Percentiles rank a stretch among this genome's conserved stretches.
These are phyloP conservation scores for Allenopithecus nigroviridis DNA, from an alignment of 2,797 vertebrate species.

Conservation along the genomic window DNA sequence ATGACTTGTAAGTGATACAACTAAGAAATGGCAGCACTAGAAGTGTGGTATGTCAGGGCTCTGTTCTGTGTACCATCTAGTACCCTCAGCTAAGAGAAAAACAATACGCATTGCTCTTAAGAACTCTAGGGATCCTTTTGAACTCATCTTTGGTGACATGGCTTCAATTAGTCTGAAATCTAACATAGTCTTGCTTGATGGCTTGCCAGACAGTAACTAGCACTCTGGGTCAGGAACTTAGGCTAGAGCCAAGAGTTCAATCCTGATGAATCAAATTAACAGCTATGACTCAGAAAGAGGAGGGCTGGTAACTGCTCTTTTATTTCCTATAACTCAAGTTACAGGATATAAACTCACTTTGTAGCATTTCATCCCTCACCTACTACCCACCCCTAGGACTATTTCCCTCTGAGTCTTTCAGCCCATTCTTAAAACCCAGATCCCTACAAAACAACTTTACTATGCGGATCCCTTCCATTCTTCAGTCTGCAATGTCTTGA, in stretches of 20 bases:
- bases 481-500: background rate
- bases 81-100: background rate
- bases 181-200: background rate
- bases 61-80: background rate
- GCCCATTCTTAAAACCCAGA: background rate
- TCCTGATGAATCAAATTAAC: background rate
- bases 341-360: background rate
- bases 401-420: constrained; percentile 1
- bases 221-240: background rate
- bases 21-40: background rate
- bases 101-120: background rate
- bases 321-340: background rate
- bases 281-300: background rate
- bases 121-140: background rate
- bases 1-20: background rate
- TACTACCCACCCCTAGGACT: background rate
- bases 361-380: background rate
- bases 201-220: background rate
- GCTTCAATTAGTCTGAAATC: background rate
- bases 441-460: background rate
- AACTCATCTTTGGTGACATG: background rate
- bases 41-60: background rate
- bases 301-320: background rate
- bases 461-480: background rate
- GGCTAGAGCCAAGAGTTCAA: background rate